Conservation (phyloP, 2,113 vertebrate species). For the Cisticola juncidis region DNA sequence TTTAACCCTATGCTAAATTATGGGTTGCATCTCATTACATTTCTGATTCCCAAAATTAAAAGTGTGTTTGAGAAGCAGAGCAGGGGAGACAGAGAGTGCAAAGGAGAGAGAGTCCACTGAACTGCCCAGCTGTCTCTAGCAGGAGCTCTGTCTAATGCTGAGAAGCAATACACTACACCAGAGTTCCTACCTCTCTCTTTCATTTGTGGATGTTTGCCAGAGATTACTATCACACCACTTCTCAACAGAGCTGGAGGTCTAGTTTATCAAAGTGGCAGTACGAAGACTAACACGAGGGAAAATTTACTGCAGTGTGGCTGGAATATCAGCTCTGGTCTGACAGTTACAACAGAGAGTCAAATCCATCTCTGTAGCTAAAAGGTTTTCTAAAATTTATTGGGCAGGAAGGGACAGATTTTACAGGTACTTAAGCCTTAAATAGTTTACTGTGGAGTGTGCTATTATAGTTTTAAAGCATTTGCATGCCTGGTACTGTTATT, state of each 20-base stretch:
- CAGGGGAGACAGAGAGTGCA: background rate
- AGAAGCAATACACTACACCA: background rate
- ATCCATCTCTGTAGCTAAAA: constrained; percentile 9
- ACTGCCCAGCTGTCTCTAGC: background rate
- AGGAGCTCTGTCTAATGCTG: background rate
- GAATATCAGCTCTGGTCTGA: constrained; percentile 10
- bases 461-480: background rate
- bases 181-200: background rate
- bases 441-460: background rate
- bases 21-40: background rate
- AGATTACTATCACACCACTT: constrained; percentile 60
- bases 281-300: constrained; percentile 46
- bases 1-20: background rate
- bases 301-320: constrained; percentile 40
- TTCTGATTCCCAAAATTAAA: background rate
- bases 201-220: constrained; percentile 48
- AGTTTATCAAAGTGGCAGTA: constrained; percentile 67
- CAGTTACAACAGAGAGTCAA: constrained; percentile 22
- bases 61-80: background rate
- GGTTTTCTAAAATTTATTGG: constrained; percentile 35
- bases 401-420: background rate
- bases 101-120: rapidly evolving
- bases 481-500: background rate
- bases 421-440: background rate
- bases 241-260: constrained; percentile 43